These are phyloP conservation scores for Phoxinus dragarum DNA, from an alignment of 2,797 vertebrate genomes.

Conservation along the genomic window DNA sequence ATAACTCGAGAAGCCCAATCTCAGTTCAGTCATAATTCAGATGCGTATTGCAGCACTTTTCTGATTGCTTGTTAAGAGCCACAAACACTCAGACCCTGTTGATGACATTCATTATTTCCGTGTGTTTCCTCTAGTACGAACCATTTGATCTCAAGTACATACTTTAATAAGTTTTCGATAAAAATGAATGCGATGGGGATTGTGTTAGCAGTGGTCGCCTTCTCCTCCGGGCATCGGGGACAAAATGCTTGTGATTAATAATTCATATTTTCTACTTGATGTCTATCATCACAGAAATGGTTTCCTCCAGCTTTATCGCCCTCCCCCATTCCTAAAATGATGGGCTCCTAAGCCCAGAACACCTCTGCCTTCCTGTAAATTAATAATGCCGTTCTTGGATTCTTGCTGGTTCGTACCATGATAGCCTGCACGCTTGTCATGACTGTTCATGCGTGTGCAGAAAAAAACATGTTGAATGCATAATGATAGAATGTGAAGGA, in stretches of 20 bases:
- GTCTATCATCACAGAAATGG: slow-evolving; percentile 73
- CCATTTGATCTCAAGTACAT: slow-evolving; percentile 75
- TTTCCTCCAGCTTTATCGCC: slow-evolving; percentile 68
- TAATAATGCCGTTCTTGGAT: slow-evolving; percentile 64
- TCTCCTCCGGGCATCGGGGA: slow-evolving; percentile 71
- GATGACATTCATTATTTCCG: slow-evolving; percentile 68
- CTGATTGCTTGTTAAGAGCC: slow-evolving; percentile 64
- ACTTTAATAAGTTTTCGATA: slow-evolving; percentile 78
- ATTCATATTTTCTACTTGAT: slow-evolving; percentile 81
- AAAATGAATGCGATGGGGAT: slow-evolving; percentile 79
- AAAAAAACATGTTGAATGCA: slow-evolving; percentile 59
- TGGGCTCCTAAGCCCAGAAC: slow-evolving; percentile 65
- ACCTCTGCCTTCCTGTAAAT: slow-evolving; percentile 67
- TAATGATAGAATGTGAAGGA: slow-evolving; percentile 67
- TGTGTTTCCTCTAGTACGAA: slow-evolving; percentile 65
- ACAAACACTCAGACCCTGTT: slow-evolving; percentile 52
- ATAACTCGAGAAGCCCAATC: slow-evolving; percentile 30
- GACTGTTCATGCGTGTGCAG: slow-evolving; percentile 55
- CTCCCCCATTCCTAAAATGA: slow-evolving; percentile 67
- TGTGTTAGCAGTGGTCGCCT: slow-evolving; percentile 69
- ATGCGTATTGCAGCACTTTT: slow-evolving; percentile 57
- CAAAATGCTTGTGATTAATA: slow-evolving; percentile 78
- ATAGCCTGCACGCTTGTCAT: slow-evolving; percentile 29
- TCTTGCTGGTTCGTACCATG: slow-evolving; percentile 53
- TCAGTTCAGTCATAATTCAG: slow-evolving; percentile 45